Evolutionary conservation across 2,113 vertebrate genomes (phyloP).

Genomic region (Cheilinus undulatus): DNA sequence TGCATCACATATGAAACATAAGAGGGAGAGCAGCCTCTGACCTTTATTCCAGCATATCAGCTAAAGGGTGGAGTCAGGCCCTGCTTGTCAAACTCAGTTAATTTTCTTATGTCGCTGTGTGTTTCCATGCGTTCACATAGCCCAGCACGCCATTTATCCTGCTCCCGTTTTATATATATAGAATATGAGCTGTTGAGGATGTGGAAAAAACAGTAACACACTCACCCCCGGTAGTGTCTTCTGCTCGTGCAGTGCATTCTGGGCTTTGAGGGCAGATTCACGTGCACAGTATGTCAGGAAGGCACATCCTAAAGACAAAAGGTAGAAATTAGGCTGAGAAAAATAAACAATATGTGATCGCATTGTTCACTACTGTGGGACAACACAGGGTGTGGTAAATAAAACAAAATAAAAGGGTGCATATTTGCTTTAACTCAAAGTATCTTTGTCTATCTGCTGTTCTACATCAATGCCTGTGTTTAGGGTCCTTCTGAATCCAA

Average conservation of each 20-base stretch:
- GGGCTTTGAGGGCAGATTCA: conserved; percentile 86
- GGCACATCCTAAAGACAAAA: conserved; percentile 77
- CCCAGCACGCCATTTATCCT: conserved; percentile 25
- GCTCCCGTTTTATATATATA: conserved; percentile 11
- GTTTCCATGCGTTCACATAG: conserved; percentile 28
- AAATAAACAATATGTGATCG: no score
- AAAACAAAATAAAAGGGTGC: no score
- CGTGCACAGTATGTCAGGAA: conserved; percentile 85
- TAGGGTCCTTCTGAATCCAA: no score
- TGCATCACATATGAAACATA: conserved; percentile 79
- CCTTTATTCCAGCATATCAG: conserved; percentile 74
- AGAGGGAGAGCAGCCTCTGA: conserved; percentile 67
- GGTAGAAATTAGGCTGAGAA: not conserved
- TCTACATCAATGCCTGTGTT: no score
- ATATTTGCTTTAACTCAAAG: no score
- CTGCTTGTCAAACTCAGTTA: conserved; percentile 70
- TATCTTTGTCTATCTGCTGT: no score
- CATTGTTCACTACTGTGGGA: no score
- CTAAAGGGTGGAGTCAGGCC: conserved; percentile 65
- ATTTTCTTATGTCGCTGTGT: conserved; percentile 42
- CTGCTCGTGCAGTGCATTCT: conserved; percentile 86
- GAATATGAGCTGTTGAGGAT: conserved; percentile 11
- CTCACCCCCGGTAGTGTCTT: conserved; percentile 87
- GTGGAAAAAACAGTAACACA: conserved; percentile 36
- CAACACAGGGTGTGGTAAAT: no score